These are phyloP conservation scores for Pollenia griseotomentosa DNA, from an alignment of 2,888 invertebrate genomes.

Conservation along the genomic window DNA sequence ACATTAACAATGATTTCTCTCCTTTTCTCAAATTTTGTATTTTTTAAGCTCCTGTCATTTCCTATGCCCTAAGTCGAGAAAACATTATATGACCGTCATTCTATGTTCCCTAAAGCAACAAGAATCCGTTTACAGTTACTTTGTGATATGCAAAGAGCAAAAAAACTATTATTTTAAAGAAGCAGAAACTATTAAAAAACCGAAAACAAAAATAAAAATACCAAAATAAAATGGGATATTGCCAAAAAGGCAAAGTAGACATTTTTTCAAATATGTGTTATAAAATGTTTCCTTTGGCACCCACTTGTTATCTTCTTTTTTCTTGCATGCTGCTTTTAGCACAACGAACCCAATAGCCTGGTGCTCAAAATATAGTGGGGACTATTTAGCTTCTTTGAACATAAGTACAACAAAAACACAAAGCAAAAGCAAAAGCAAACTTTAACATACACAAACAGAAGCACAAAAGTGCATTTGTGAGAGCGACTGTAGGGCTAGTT, in stretches of 20 bases:
- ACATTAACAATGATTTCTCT: neutral
- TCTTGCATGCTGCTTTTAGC: conserved; percentile 24
- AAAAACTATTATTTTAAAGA: neutral
- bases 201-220: neutral
- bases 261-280: conserved; percentile 32
- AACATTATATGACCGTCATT: conserved; percentile 32
- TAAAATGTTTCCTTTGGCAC: conserved; percentile 63
- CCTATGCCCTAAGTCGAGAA: too few relatives aligned
- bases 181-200: neutral
- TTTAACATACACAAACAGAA: neutral
- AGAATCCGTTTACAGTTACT: conserved; percentile 3
- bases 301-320: conserved; percentile 58
- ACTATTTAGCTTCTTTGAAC: conserved; percentile 31
- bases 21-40: neutral
- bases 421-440: conserved; percentile 12
- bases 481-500: conserved; percentile 29
- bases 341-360: neutral
- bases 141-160: neutral
- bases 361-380: conserved; percentile 2
- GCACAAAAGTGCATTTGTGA: too few relatives aligned
- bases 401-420: conserved; percentile 12
- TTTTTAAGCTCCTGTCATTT: conserved; percentile 20
- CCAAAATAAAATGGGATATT: conserved; percentile 6
- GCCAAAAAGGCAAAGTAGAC: neutral
- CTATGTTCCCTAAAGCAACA: conserved; percentile 17